Percentiles rank a stretch among this genome's conserved stretches.
Evolutionary conservation across 2,113 vertebrate genomes (phyloP).

Genomic region (Pelobates fuscus): DNA sequence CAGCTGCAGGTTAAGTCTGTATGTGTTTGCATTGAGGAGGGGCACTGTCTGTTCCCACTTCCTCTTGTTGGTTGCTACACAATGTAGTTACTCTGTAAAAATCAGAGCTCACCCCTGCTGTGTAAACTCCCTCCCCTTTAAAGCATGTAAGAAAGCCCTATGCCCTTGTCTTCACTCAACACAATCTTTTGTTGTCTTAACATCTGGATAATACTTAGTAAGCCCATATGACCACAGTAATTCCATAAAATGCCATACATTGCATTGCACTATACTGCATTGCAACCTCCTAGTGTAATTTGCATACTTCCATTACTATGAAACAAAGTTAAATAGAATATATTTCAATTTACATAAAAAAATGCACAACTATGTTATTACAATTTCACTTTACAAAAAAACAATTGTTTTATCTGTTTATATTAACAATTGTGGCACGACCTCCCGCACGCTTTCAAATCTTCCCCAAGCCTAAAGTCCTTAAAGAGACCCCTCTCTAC

Average conservation of each 20-base stretch:
- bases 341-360: too few relatives aligned
- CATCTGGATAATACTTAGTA: conserved; percentile 42
- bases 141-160: conserved; percentile 48
- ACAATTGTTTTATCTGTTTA: too few relatives aligned
- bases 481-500: too few relatives aligned
- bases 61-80: conserved; percentile 56
- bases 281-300: too few relatives aligned
- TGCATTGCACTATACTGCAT: neutral
- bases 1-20: conserved; percentile 74
- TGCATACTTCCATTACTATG: too few relatives aligned
- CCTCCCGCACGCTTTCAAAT: too few relatives aligned
- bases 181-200: conserved; percentile 49
- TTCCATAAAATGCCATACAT: conserved; percentile 6
- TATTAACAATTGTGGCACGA: too few relatives aligned
- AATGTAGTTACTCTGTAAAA: conserved; percentile 51
- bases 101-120: conserved; percentile 51
- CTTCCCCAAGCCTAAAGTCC: too few relatives aligned
- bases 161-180: conserved; percentile 40
- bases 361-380: too few relatives aligned
- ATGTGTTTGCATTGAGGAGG: conserved; percentile 61
- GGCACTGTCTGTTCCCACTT: conserved; percentile 60
- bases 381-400: too few relatives aligned
- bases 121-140: conserved; percentile 54
- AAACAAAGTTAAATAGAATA: too few relatives aligned
- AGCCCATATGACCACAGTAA: conserved; percentile 30